These are phyloP conservation scores for Chromoteleia sp. DNA, from an alignment of 2,888 invertebrate genomes.

Conservation along the genomic window DNA sequence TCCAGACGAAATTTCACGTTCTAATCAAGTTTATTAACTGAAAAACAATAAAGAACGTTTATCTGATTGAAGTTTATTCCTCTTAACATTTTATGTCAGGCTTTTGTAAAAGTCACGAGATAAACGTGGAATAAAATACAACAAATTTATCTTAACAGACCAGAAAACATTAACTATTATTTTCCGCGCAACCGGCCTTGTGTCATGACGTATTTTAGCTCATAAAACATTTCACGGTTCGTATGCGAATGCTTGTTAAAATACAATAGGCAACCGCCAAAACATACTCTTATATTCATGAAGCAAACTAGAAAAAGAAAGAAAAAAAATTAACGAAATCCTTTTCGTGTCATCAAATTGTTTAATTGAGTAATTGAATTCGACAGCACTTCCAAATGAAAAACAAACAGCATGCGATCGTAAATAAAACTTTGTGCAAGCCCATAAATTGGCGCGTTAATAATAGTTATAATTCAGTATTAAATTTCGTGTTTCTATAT, in stretches of 20 bases:
- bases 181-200: constrained; percentile 34
- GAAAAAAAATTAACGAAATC: background rate
- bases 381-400: background rate
- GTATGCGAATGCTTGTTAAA: constrained; percentile 27
- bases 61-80: background rate
- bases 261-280: constrained; percentile 24
- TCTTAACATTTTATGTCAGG: constrained; percentile 7
- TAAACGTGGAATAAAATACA: constrained; percentile 17
- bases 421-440: constrained; percentile 11
- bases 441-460: background rate
- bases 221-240: constrained; percentile 43
- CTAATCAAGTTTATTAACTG: background rate
- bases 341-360: background rate
- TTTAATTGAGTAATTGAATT: constrained; percentile 7
- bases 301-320: constrained; percentile 8
- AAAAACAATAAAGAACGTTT: constrained; percentile 1
- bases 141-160: constrained; percentile 41
- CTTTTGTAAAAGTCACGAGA: constrained; percentile 23
- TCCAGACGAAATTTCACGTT: background rate
- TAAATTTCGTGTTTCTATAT: constrained; percentile 21
- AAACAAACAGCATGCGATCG: background rate
- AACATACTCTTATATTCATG: constrained; percentile 28
- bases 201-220: constrained; percentile 27
- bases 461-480: constrained; percentile 19
- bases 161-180: constrained; percentile 51